Conservation (phyloP, 2,797 vertebrate species). For the Cetoscarus ocellatus region DNA sequence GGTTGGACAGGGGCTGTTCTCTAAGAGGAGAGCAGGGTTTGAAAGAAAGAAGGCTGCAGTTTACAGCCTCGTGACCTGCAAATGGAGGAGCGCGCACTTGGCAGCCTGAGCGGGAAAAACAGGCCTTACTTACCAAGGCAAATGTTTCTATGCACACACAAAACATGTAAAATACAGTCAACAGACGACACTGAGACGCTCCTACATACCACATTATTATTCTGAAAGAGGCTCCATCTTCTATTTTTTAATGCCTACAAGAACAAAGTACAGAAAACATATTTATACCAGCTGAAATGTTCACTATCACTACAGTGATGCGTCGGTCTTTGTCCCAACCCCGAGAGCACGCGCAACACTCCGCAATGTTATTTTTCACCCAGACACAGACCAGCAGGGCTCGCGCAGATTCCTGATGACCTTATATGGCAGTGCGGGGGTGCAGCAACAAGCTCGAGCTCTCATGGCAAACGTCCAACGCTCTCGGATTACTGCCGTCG, state of each 20-base stretch:
- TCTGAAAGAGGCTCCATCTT: too few relatives aligned
- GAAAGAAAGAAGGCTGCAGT: not conserved
- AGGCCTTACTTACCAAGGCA: constrained; percentile 53
- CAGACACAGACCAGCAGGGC: constrained; percentile 53
- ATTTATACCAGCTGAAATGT: too few relatives aligned
- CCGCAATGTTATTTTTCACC: constrained; percentile 59
- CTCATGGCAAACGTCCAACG: constrained; percentile 75
- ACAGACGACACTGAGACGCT: not conserved
- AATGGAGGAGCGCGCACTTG: constrained; percentile 45
- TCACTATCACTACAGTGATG: constrained; percentile 14
- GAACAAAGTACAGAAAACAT: too few relatives aligned
- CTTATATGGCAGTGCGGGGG: constrained; percentile 82
- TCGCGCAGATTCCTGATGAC: constrained; percentile 72
- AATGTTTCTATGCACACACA: not conserved
- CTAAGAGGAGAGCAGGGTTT: not conserved
- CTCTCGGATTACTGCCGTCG: constrained; percentile 74
- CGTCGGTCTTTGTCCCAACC: constrained; percentile 18
- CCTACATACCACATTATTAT: constrained; percentile 14
- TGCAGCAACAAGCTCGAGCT: constrained; percentile 44
- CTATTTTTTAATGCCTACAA: too few relatives aligned
- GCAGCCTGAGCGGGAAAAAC: constrained; percentile 52
- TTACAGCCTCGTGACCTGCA: constrained; percentile 56
- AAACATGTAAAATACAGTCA: not conserved
- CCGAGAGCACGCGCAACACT: constrained; percentile 34
- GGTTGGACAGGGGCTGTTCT: not conserved